Percentiles rank a stretch among this genome's conserved stretches.
Evolutionary conservation across 2,888 invertebrate genomes (phyloP).

Genomic region (Megamerina dolium): DNA sequence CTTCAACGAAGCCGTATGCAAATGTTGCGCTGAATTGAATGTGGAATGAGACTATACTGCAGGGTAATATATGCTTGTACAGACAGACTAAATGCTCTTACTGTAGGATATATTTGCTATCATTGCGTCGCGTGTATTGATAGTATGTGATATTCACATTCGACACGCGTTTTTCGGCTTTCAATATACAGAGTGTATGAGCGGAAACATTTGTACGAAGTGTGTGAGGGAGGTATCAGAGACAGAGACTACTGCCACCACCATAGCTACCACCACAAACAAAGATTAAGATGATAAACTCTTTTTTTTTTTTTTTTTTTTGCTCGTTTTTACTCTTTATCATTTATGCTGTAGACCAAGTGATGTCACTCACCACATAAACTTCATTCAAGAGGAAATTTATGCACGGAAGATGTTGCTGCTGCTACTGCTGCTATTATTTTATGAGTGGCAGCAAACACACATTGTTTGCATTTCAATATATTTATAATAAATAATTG

Average conservation of each 20-base stretch:
- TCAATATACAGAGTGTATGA: no score
- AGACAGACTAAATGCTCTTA: no score
- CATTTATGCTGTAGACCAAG: not conserved
- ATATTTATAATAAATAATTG: not conserved
- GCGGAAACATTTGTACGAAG: no score
- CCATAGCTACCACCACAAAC: no score
- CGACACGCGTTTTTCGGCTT: conserved; percentile 1
- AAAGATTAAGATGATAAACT: not conserved
- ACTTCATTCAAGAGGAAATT: no score
- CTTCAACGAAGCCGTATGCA: conserved; percentile 31
- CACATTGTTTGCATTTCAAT: conserved; percentile 3
- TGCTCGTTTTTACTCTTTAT: not conserved
- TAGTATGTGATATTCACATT: not conserved
- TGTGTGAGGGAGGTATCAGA: no score
- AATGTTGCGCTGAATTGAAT: conserved; percentile 24
- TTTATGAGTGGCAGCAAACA: conserved; percentile 6
- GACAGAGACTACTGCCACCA: not conserved
- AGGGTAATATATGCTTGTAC: no score
- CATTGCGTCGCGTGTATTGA: conserved; percentile 1
- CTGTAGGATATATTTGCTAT: no score
- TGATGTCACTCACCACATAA: not conserved
- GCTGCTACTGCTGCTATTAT: conserved; percentile 1
- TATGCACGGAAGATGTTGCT: no score
- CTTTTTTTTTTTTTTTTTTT: not conserved
- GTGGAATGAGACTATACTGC: no score